These are phyloP conservation scores for Heliconius ethilla DNA, from an alignment of 2,888 invertebrate genomes.

Conservation along the genomic window DNA sequence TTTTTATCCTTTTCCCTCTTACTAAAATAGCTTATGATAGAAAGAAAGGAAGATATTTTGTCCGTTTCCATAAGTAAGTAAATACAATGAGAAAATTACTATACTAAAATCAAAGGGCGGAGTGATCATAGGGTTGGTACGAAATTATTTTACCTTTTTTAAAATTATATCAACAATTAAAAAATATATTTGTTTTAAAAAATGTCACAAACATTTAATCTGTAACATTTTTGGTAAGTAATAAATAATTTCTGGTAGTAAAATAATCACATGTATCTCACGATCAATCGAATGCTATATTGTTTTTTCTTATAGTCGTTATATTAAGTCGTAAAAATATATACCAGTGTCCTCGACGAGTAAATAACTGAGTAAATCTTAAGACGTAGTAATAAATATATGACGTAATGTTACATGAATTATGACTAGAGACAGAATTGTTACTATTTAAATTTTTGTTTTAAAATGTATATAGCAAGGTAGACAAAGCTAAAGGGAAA, in stretches of 20 bases:
- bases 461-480: too few relatives aligned
- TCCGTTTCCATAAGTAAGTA: background rate
- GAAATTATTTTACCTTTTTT: too few relatives aligned
- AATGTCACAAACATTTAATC: too few relatives aligned
- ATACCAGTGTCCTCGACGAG: background rate
- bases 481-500: too few relatives aligned
- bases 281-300: background rate
- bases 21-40: background rate
- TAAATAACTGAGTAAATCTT: background rate
- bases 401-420: background rate
- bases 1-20: background rate
- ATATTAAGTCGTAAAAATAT: background rate
- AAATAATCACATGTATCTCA: too few relatives aligned
- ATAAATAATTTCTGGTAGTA: too few relatives aligned
- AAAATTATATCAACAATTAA: too few relatives aligned
- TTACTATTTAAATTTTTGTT: too few relatives aligned
- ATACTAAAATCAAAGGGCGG: background rate
- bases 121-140: background rate
- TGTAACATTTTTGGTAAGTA: too few relatives aligned
- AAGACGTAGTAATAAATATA: background rate
- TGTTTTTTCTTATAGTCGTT: background rate
- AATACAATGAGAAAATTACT: background rate
- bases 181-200: too few relatives aligned
- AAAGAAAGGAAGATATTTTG: conserved; percentile 4
- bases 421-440: too few relatives aligned